These are phyloP conservation scores for Cottoperca gobio DNA, from an alignment of 2,797 vertebrate genomes.

Conservation along the genomic window DNA sequence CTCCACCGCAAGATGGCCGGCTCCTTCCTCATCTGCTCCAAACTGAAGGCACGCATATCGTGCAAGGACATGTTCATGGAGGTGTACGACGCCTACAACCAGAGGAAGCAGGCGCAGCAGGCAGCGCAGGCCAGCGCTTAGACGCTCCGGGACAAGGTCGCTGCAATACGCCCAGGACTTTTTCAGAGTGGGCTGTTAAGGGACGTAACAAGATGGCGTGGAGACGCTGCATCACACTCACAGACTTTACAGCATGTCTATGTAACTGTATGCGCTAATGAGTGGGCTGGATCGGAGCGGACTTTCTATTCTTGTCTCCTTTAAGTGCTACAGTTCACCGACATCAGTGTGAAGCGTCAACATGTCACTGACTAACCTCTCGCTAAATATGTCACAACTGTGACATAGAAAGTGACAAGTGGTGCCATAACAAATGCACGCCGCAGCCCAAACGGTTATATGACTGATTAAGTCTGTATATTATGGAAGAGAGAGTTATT, in stretches of 20 bases:
- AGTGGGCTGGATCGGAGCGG: not conserved
- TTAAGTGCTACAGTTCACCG: not conserved
- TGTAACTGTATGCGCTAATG: constrained; percentile 1
- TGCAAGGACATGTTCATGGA: constrained; percentile 90
- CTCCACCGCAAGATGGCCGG: constrained; percentile 95
- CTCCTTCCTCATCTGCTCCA: constrained; percentile 94
- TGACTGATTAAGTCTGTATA: not conserved
- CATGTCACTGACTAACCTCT: not conserved
- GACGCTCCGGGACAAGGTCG: not conserved
- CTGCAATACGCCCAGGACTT: not conserved
- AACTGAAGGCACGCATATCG: constrained; percentile 83
- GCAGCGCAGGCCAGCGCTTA: constrained; percentile 51
- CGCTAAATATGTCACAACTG: not conserved
- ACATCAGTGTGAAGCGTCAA: constrained; percentile 11
- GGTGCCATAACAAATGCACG: not conserved
- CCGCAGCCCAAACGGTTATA: not conserved
- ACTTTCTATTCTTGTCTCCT: not conserved
- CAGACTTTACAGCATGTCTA: not conserved
- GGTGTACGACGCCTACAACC: constrained; percentile 81
- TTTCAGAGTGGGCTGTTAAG: not conserved
- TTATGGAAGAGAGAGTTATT: constrained; percentile 2
- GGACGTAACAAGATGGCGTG: not conserved
- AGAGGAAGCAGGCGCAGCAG: constrained; percentile 48
- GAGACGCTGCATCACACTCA: constrained; percentile 1
- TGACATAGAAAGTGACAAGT: not conserved